Evolutionary conservation across 2,113 vertebrate genomes (phyloP).

Genomic region (Entomyzon cyanotis): DNA sequence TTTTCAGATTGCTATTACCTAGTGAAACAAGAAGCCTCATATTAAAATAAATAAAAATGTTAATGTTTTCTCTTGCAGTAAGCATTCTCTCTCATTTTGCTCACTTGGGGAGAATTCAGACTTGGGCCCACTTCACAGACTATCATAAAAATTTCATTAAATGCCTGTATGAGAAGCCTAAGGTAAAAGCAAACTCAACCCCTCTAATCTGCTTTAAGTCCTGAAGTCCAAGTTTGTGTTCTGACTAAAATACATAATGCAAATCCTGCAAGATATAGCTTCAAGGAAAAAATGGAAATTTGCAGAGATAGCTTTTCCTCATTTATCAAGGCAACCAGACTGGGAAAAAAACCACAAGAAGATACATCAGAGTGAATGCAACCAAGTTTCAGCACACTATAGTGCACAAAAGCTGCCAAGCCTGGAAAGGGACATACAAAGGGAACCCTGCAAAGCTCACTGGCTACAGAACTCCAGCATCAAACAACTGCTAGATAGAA

Average conservation of each 20-base stretch:
- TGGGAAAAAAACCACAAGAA: neutral
- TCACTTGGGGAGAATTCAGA: neutral
- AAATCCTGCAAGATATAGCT: neutral
- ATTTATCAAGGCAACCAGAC: neutral
- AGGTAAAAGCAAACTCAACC: neutral
- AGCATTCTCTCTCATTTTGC: neutral
- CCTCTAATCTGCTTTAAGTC: neutral
- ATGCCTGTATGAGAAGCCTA: neutral
- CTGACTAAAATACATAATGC: neutral
- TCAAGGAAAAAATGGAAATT: neutral
- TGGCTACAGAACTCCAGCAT: neutral
- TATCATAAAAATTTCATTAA: neutral
- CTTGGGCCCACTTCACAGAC: neutral
- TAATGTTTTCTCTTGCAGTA: neutral
- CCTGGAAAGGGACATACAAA: neutral
- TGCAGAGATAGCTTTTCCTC: neutral
- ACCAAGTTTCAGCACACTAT: neutral
- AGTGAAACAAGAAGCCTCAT: neutral
- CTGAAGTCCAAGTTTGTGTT: neutral
- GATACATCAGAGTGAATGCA: neutral
- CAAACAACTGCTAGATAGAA: constrained; percentile 2
- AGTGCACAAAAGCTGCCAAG: neutral
- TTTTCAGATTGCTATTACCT: neutral
- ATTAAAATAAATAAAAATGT: neutral
- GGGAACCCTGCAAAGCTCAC: neutral